Evolutionary conservation across 1,140 invertebrate species (phyloP), one percentile per base, ranked within the genome.

Genomic region (Branchinecta lynchi): DNA sequence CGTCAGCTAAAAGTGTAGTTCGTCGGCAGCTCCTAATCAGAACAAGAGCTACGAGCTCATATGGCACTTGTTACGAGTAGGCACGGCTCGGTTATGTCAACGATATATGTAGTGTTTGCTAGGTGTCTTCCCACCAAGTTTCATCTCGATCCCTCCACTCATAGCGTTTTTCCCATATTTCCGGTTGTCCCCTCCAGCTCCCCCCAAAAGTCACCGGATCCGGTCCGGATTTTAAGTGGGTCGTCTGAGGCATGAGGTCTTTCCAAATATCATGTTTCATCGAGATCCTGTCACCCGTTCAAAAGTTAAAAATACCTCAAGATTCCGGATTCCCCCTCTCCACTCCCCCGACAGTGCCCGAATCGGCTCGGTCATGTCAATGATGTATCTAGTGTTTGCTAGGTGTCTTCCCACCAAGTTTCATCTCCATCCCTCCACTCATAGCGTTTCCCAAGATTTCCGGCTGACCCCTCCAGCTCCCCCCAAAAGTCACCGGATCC

Each of bases 131-230:
- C 46, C 46, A 51, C 46, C 46, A 51, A 51, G 46, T 51, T 51
- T 51, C 46, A 51, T 51, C 46, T n/a, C 46, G 46, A 51, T 51
- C n/a, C n/a, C n/a, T 51, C 46, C 46, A 51, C 46, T 51, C 46
- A 9, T 9, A 51, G 46, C n/a, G 46, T 51, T 51, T 51, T 51
- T n/a, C 46, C 9, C 9, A n/a, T 9, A 9, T 51, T 51, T 51
- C 9, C 9, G 46, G 9, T 51, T 51, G 9, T n/a, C 46, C n/a
- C 46, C n/a, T n/a, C 46, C 46, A 51, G n/a, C 46, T n/a, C 46
- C 46, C 46, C 46, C 46, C 46, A 9, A 51, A 51, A 9, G 46
- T 51, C 46, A 51, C 46, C 46, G n/a, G 46, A 51, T 51, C 46
- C 46, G 46, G 46, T 51, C 46, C 9, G 46, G 46, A 51, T 51